Percentiles rank a stretch among this genome's conserved stretches.
Conservation (phyloP, 2,113 vertebrate species). For the Colinus virginianus region DNA sequence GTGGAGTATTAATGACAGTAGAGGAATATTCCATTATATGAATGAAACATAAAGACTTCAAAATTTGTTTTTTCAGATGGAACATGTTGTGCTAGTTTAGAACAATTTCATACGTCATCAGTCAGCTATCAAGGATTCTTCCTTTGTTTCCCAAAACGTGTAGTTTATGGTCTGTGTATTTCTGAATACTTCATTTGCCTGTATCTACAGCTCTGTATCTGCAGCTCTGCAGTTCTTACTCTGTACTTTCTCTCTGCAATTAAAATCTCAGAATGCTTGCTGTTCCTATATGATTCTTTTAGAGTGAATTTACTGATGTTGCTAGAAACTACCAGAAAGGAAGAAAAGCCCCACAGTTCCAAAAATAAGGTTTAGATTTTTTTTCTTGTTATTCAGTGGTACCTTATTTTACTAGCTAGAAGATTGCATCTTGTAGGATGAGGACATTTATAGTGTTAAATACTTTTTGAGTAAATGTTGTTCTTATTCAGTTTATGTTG, state of each 20-base stretch:
- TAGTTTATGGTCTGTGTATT: not conserved
- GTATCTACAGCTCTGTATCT: accelerated
- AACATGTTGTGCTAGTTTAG: not conserved
- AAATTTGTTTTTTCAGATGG: not conserved
- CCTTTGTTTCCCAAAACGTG: not conserved
- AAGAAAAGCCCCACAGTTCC: not conserved
- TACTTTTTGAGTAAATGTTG: not conserved
- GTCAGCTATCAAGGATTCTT: not conserved
- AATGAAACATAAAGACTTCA: not conserved
- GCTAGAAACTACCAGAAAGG: not conserved
- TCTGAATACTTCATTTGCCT: not conserved
- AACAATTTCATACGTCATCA: not conserved
- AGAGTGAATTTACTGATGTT: not conserved
- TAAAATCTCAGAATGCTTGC: not conserved
- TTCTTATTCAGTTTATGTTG: not conserved
- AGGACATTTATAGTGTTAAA: not conserved
- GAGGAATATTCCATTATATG: not conserved
- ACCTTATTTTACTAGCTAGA: not conserved
- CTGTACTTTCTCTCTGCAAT: not conserved
- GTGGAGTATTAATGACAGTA: not conserved
- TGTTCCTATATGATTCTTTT: not conserved
- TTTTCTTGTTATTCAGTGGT: not conserved
- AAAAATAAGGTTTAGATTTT: not conserved
- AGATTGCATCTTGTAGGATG: not conserved
- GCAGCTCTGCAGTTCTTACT: not conserved